Conservation (phyloP, 2,888 invertebrate genomes). For the Coenonympha glycerion region DNA sequence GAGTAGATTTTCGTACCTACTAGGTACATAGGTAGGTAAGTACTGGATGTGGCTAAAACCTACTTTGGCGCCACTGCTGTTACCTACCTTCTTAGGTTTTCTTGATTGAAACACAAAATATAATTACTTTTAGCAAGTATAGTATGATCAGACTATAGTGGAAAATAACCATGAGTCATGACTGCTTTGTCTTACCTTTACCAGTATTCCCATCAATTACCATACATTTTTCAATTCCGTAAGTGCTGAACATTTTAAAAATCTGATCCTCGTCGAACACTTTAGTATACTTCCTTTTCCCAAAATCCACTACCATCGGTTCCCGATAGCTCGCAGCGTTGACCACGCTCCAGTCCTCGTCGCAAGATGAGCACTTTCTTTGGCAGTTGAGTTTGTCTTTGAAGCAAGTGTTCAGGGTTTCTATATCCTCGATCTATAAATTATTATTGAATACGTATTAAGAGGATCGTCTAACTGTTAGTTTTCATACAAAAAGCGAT, state of each 20-base stretch:
- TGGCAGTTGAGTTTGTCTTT: conserved; percentile 38
- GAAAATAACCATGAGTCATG: too few species aligned
- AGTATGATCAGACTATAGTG: too few species aligned
- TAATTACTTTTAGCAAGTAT: too few species aligned
- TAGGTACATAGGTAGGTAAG: too few species aligned
- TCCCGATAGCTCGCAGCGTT: conserved; percentile 35
- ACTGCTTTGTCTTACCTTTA: conserved; percentile 73
- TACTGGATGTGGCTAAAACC: too few species aligned
- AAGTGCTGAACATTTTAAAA: conserved; percentile 59
- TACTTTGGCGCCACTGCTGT: too few species aligned
- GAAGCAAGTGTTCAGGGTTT: conserved; percentile 47
- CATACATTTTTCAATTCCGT: conserved; percentile 68
- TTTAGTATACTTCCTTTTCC: conserved; percentile 63
- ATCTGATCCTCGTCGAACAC: conserved; percentile 61
- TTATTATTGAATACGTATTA: too few species aligned
- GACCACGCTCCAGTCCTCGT: conserved; percentile 50
- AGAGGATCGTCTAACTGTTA: too few species aligned
- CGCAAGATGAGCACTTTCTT: conserved; percentile 46
- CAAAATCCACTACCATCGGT: conserved; percentile 66
- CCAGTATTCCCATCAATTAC: conserved; percentile 82
- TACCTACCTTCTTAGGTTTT: too few species aligned
- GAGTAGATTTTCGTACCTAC: too few species aligned
- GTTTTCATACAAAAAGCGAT: too few species aligned
- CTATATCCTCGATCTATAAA: conserved; percentile 67
- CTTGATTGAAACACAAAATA: too few species aligned